Base-by-base conservation (phyloP, 2,888 invertebrate species). In the Tinea semifulvella region DNA sequence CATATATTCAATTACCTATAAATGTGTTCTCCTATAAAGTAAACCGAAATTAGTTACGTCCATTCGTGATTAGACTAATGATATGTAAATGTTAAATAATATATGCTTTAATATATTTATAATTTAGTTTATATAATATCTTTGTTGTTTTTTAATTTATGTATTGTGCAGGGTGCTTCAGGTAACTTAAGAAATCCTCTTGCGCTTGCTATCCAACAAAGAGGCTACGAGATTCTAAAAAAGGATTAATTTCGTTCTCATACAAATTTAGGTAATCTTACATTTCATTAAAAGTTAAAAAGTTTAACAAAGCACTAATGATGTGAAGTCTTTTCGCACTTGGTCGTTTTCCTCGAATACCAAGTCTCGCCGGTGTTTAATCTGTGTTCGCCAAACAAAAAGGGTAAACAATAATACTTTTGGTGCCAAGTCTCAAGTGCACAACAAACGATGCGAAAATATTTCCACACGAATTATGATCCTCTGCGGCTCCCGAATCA, bases 401-500 rank as follows among this genome's bases (percentile, higher is more conserved):
- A 59, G 62, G 56, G 56, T 55, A 55, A 51, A 64, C 56, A 61
- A 60, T 56, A 53, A 42, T 49, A 48, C 54, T 70, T 74, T 74
- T 70, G 72, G 76, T 79, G 76, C 68, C 63, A 72, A 63, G 63
- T 60, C 62, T 74, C 68, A 79, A 80, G 76, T 80, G 77, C 60
- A 57, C 69, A 70, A 60, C 66, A 63, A 67, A 54, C 61, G 63
- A 65, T 57, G 64, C 63, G 68, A 57, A 60, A 51, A 56, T 58
- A 27, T 61, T 68, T 71, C 64, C 67, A 58, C 64, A 61, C n/a
- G n/a, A n/a, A n/a, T 65, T 57, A 43, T 43, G 28, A 43, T 31
- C 10, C 8, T 22, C 10, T 13, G 53, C 48, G 47, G 62, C 60
- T 60, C 52, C 50, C 27, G 27, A 14, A 18, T 36, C 27, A 7